Evolutionary conservation across 2,113 vertebrate species (phyloP).

Genomic region (Solea solea): DNA sequence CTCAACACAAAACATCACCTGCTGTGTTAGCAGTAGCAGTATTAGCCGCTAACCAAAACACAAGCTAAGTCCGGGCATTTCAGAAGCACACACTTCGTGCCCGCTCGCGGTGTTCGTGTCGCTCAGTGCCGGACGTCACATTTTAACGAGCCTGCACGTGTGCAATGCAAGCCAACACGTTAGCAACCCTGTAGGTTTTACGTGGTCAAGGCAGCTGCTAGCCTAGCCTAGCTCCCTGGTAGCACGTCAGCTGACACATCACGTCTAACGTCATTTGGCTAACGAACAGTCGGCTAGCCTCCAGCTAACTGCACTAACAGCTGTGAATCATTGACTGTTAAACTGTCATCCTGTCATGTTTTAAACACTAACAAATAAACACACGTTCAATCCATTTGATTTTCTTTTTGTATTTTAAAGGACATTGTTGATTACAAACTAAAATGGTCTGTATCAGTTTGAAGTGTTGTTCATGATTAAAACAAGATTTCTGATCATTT

Average conservation of each 20-base stretch:
- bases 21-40: conserved; percentile 20
- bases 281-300: conserved; percentile 17
- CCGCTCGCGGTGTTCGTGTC: too few relatives aligned
- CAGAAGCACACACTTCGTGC: neutral
- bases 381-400: too few relatives aligned
- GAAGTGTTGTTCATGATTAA: too few relatives aligned
- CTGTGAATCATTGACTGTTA: neutral
- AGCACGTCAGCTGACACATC: conserved; percentile 67
- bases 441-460: too few relatives aligned
- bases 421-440: too few relatives aligned
- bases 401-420: too few relatives aligned
- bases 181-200: neutral
- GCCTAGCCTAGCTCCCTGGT: conserved; percentile 30
- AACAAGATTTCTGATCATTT: too few relatives aligned
- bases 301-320: neutral
- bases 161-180: too few relatives aligned
- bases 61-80: neutral
- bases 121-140: too few relatives aligned
- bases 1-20: neutral
- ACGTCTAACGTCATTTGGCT: conserved; percentile 26
- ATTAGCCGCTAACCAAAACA: conserved; percentile 17
- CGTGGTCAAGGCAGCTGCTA: neutral
- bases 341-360: neutral
- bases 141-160: neutral
- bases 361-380: neutral